Evolutionary conservation across 2,888 invertebrate genomes (phyloP), one percentile per base, ranked within the genome.

Genomic region (Odontocolon sp.): DNA sequence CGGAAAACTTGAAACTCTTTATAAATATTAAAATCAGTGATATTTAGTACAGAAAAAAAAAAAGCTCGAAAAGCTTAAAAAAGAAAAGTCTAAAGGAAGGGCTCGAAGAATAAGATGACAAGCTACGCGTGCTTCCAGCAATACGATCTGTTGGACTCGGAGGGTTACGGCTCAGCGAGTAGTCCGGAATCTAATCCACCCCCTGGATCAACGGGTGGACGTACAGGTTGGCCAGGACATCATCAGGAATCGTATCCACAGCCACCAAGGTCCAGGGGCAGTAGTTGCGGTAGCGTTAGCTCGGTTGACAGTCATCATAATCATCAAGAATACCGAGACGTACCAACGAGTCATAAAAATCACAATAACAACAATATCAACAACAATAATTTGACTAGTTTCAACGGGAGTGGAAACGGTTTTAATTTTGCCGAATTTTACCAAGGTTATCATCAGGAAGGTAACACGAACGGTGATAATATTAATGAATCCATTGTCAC

Each of bases 151-250:
- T 61, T 89, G 47, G 88, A 89, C 56, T 88, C 88, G 26, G 88
- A 88, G 78, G 88, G 88, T 54, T 89, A 89, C 82, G 88, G 88
- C 2, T 89, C 88, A 3, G 88, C 88, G 0, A 88, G 88, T 54
- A 89, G 88, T 71, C 88, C 88, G 2, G 88, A 89, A 69, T 88
- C 88, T n/a, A 87, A 86, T 75, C 85, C 86, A 1, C 82, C 86
- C 23, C 81, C 61, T 9, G 80, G 84, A 57, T 85, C 86, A 84
- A 69, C 73, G 45, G 28, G 38, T 0, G 36, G 72, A 33, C 64
- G 68, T 18, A 6, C 23, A 47, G 56, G 59, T 47, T 76, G 76
- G 70, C 54, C 59, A 2, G 59, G 54, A 3, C 69, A 75, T 14
- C 83, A 82, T n/a, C 84, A 81, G 9, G 87, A 87, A 56, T 77